Percentiles rank a stretch among this genome's conserved stretches.
Evolutionary conservation across 23 tunicate genomes (phyloP).

Genomic region (Ciona savignyi): DNA sequence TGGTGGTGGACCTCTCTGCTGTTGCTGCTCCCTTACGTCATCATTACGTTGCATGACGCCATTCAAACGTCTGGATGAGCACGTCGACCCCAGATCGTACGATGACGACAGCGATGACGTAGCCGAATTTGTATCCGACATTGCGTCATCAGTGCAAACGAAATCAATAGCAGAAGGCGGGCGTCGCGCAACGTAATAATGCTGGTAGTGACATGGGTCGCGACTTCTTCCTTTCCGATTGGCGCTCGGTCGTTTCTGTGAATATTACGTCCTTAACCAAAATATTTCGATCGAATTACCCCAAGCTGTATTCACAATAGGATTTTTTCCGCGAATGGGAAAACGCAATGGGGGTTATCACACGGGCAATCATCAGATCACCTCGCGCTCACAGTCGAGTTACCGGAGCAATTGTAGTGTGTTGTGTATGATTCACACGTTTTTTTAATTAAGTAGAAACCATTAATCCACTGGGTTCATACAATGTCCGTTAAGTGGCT

Average conservation of each 20-base stretch:
- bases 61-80: slow-evolving; percentile 3
- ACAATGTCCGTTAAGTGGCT: no score
- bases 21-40: slow-evolving; percentile 5
- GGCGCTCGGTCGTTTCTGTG: slow-evolving; percentile 82
- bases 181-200: slow-evolving; percentile 30
- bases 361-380: no score
- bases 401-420: no score
- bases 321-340: no score
- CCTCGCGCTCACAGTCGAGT: no score
- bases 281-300: no score
- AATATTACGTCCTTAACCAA: no score
- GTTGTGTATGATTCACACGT: no score
- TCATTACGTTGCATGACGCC: not conserved
- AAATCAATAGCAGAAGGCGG: slow-evolving; percentile 39
- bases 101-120: slow-evolving; percentile 42
- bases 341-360: no score
- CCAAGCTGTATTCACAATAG: no score
- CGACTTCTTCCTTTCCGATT: slow-evolving; percentile 24
- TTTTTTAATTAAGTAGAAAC: no score
- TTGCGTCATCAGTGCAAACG: slow-evolving; percentile 22
- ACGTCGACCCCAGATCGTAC: slow-evolving; percentile 19
- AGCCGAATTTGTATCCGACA: slow-evolving; percentile 27
- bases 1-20: slow-evolving; percentile 14
- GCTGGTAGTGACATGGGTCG: slow-evolving; percentile 75
- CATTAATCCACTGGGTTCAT: no score